Base-by-base conservation (phyloP, 2,113 vertebrate genomes). In the Carassius auratus region DNA sequence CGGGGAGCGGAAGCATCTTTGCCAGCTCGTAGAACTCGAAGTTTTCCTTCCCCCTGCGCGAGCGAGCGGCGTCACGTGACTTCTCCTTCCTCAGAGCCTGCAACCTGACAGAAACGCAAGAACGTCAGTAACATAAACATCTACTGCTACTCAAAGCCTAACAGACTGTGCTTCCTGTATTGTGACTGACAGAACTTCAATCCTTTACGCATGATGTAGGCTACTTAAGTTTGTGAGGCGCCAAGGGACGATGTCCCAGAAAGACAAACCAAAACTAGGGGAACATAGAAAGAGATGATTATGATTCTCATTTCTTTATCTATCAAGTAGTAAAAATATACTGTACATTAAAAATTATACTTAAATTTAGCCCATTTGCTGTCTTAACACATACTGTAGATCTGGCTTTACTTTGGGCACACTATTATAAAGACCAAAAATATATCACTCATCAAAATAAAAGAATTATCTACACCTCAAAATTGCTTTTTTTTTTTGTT, bases 11-110 rank as follows among this genome's bases (percentile, higher is more conserved):
- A 93, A 99, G 96, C 94, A 99, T 95, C 93, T 99, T 99, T 92
- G 98, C 98, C 95, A 99, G 93, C 89, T 99, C 98, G 45, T 99
- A 99, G 92, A 99, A 99, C 93, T 99, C 98, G 94, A 99, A 99
- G 93, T 99, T 99, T 93, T 99, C 98, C 91, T 99, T 99, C 80
- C 98, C 98, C 83, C 98, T 94, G 83, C 98, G 97, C 89, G 98
- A 99, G 52, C 98, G 96, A 57, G 98, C 98, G 7, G 98, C 98
- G 86, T 99, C 98, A 90, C 98, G 95, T 26, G 98, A 99, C 91
- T 99, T 99, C 93, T 99, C 98, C 91, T 99, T 99, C 93, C 98
- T 96, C 95, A 99, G 93, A 89, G 98, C 98, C 97, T 99, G 98
- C 93, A 99, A 97, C 96, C 98, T 99, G 95, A 77, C 86, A 91